phyloP scores from a whole-genome alignment of 2,797 vertebrate genomes.

The Pangasius macronema region DNA sequence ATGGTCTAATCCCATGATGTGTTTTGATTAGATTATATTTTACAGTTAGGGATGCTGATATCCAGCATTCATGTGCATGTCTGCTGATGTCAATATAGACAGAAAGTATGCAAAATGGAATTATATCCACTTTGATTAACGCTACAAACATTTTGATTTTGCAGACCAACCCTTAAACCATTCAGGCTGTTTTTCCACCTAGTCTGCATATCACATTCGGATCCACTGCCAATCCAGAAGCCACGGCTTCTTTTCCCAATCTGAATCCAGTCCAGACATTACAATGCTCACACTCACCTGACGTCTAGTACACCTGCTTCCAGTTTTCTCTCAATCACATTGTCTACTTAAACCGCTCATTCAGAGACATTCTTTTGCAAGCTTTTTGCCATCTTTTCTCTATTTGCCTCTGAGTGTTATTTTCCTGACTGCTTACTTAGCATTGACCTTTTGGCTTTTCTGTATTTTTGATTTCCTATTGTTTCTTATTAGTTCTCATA shows the following conservation, averaged over 20 bases:
- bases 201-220: not conserved
- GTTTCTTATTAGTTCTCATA: not conserved
- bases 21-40: not conserved
- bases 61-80: not conserved
- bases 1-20: not conserved
- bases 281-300: not conserved
- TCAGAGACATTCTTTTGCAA: not conserved
- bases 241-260: not conserved
- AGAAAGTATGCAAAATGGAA: not conserved
- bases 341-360: not conserved
- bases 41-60: not conserved
- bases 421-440: not conserved
- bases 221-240: not conserved
- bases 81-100: not conserved
- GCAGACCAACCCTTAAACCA: too few species aligned
- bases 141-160: not conserved
- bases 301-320: not conserved
- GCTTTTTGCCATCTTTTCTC: not conserved
- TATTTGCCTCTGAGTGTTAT: too few species aligned
- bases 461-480: not conserved
- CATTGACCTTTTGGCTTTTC: not conserved
- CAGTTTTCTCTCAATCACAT: not conserved
- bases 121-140: not conserved
- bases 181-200: not conserved
- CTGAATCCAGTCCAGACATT: not conserved